Conservation (phyloP, 2,888 invertebrate species). For the Noctua janthina region DNA sequence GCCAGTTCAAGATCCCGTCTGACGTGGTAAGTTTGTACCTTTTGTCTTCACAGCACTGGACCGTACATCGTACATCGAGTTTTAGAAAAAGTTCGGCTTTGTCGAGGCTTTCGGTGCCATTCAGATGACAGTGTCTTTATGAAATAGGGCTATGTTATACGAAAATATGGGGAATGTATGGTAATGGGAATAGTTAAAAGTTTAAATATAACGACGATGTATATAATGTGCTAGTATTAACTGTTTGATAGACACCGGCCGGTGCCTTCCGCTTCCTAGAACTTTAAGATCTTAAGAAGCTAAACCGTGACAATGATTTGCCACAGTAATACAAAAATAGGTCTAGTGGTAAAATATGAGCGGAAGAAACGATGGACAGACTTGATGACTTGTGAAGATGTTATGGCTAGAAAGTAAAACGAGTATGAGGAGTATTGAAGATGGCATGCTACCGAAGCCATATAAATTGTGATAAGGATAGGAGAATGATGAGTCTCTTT, state of each 20-base stretch:
- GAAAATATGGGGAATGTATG: background rate
- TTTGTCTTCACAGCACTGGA: background rate
- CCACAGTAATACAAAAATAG: background rate
- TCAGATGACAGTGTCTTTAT: background rate
- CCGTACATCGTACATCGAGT: background rate
- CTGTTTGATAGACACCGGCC: background rate
- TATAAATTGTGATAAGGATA: background rate
- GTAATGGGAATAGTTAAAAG: too few species aligned
- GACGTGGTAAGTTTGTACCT: constrained; percentile 94
- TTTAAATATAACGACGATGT: background rate
- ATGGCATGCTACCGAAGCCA: background rate
- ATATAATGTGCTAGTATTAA: background rate
- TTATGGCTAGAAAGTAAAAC: background rate
- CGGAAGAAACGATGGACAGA: background rate
- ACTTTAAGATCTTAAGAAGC: background rate
- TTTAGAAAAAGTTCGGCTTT: background rate
- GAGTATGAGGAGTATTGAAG: background rate
- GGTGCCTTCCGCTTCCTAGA: background rate
- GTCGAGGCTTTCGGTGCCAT: background rate
- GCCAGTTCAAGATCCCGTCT: constrained; percentile 98
- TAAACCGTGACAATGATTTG: background rate
- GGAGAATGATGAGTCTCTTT: background rate
- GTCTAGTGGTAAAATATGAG: background rate
- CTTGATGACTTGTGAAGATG: background rate
- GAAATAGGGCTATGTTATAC: background rate